Evolutionary conservation across 2,113 vertebrate species (phyloP).

Genomic region (Sinocyclocheilus grahami): DNA sequence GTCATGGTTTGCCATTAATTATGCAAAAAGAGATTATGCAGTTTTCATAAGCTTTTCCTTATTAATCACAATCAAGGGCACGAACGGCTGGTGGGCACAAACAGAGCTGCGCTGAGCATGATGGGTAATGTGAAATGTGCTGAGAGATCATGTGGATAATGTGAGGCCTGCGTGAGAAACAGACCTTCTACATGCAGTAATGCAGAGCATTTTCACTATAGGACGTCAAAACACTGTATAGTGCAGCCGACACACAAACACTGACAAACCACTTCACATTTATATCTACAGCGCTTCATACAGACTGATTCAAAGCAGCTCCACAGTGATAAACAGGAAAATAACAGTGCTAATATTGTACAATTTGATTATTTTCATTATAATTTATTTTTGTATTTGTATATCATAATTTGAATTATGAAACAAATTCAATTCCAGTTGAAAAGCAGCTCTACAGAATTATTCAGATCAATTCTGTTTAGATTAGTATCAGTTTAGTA

Average conservation of each 20-base stretch:
- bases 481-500: not conserved
- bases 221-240: no score
- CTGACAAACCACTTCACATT: not conserved
- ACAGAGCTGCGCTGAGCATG: slow-evolving; percentile 41
- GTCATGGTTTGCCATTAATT: slow-evolving; percentile 67
- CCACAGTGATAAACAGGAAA: not conserved
- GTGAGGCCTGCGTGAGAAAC: no score
- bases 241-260: not conserved
- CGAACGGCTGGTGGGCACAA: slow-evolving; percentile 56
- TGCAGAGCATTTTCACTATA: not conserved
- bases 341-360: not conserved
- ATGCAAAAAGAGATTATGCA: slow-evolving; percentile 66
- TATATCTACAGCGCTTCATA: no score
- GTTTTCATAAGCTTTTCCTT: slow-evolving; percentile 67
- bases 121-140: slow-evolving; percentile 43
- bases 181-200: not conserved
- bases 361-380: not conserved
- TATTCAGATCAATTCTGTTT: not conserved
- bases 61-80: slow-evolving; percentile 66
- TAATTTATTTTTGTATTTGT: no score
- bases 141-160: not conserved
- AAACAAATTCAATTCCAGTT: not conserved
- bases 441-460: not conserved
- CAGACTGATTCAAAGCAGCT: not conserved
- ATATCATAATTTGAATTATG: not conserved